phyloP scores from a whole-genome alignment of 2,888 invertebrate genomes.

The Eupithecia insigniata region DNA sequence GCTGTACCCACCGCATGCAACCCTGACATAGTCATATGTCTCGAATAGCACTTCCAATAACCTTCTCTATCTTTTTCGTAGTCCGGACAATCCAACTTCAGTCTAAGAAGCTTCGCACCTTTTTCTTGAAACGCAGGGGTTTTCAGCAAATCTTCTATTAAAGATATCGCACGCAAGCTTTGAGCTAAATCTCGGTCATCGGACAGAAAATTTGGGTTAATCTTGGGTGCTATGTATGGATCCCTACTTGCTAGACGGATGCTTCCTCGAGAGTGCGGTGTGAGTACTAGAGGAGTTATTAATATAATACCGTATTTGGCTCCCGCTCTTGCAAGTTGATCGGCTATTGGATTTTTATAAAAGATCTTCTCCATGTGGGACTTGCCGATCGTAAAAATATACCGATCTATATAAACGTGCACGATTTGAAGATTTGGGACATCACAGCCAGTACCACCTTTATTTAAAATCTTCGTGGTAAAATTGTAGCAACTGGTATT shows the following conservation, averaged over 20 bases:
- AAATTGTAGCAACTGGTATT: constrained; percentile 4
- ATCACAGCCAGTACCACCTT: neutral
- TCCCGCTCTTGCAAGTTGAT: neutral
- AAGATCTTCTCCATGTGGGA: neutral
- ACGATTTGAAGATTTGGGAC: constrained; percentile 3
- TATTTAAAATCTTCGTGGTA: neutral
- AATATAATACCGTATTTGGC: neutral
- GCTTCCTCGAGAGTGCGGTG: constrained; percentile 2
- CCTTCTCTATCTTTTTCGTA: neutral
- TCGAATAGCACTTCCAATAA: constrained; percentile 3
- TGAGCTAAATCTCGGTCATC: constrained; percentile 4
- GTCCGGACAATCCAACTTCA: constrained; percentile 8
- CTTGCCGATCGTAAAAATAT: neutral
- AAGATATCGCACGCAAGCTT: neutral
- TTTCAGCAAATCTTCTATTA: constrained; percentile 8
- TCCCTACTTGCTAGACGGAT: constrained; percentile 7
- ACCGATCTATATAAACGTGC: constrained; percentile 1
- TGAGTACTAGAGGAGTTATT: neutral
- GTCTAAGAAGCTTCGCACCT: neutral
- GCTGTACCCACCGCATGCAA: constrained; percentile 12
- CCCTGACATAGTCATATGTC: neutral
- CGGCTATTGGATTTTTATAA: neutral
- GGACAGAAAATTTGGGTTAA: neutral
- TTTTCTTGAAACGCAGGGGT: constrained; percentile 2
- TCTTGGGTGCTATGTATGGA: neutral